Percentiles rank a stretch among this genome's conserved stretches.
These are phyloP conservation scores for Acronicta leporina DNA, from an alignment of 2,888 invertebrate species.

Conservation along the genomic window DNA sequence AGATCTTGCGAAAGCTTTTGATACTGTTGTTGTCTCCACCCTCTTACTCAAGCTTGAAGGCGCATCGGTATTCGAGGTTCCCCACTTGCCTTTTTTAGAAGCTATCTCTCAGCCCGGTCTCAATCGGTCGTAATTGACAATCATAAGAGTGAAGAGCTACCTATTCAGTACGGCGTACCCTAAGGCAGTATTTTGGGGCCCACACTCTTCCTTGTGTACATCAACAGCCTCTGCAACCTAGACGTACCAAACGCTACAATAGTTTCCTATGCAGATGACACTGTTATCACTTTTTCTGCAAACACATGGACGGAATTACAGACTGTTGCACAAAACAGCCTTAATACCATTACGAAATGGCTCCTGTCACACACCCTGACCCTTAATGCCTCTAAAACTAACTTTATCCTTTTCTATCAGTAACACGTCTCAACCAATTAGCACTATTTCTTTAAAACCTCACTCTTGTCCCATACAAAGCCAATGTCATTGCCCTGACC, in stretches of 20 bases:
- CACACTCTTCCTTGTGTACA: too few species aligned
- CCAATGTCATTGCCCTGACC: too few species aligned
- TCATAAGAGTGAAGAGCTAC: background rate
- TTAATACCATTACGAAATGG: slow-evolving; percentile 10
- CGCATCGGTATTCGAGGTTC: background rate
- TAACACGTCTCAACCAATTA: background rate
- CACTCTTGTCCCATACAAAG: too few species aligned
- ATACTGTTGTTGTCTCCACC: too few species aligned
- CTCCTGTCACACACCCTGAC: slow-evolving; percentile 11
- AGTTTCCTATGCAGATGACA: too few species aligned
- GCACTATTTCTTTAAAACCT: too few species aligned
- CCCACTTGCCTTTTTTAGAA: background rate
- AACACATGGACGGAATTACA: background rate
- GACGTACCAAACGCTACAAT: too few species aligned
- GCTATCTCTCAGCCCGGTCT: background rate
- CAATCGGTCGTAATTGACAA: too few species aligned
- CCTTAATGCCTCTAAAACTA: background rate
- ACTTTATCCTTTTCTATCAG: slow-evolving; percentile 14
- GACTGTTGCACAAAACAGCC: background rate
- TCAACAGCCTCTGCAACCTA: too few species aligned
- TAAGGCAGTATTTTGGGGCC: too few species aligned
- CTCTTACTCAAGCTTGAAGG: background rate
- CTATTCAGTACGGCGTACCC: background rate
- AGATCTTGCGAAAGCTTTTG: too few species aligned
- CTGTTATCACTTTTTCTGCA: background rate